Evolutionary conservation across 2,888 invertebrate species (phyloP).

Genomic region (Calameuta pallipes): DNA sequence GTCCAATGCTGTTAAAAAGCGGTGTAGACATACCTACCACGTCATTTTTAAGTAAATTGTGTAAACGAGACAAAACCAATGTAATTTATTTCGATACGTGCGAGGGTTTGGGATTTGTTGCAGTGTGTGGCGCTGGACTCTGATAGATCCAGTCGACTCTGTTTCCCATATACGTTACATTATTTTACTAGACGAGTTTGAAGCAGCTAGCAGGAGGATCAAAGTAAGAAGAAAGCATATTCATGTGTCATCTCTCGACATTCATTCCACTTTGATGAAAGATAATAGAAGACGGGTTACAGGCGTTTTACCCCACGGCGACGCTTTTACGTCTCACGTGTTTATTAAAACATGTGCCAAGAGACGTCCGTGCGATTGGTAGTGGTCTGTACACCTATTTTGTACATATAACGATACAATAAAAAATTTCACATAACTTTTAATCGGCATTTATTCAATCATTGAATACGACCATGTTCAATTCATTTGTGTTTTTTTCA

Average conservation of each 20-base stretch:
- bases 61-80: slow-evolving; percentile 31
- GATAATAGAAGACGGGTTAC: slow-evolving; percentile 30
- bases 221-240: slow-evolving; percentile 34
- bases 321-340: slow-evolving; percentile 34
- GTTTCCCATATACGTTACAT: background rate
- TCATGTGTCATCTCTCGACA: slow-evolving; percentile 49
- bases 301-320: slow-evolving; percentile 43
- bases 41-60: slow-evolving; percentile 25
- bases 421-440: slow-evolving; percentile 61
- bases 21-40: background rate
- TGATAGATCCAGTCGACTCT: background rate
- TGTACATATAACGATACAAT: slow-evolving; percentile 66
- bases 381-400: slow-evolving; percentile 65
- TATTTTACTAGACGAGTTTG: background rate
- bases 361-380: slow-evolving; percentile 47
- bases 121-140: slow-evolving; percentile 18
- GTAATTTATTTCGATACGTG: slow-evolving; percentile 49
- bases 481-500: background rate
- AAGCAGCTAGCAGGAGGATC: slow-evolving; percentile 28
- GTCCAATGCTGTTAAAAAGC: slow-evolving; percentile 18
- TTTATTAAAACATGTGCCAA: slow-evolving; percentile 8
- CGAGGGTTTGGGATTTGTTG: slow-evolving; percentile 32
- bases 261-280: slow-evolving; percentile 56
- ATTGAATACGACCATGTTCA: background rate
- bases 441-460: slow-evolving; percentile 11